These are phyloP conservation scores for Sylvia borin DNA, from an alignment of 2,797 vertebrate species.

Conservation along the genomic window DNA sequence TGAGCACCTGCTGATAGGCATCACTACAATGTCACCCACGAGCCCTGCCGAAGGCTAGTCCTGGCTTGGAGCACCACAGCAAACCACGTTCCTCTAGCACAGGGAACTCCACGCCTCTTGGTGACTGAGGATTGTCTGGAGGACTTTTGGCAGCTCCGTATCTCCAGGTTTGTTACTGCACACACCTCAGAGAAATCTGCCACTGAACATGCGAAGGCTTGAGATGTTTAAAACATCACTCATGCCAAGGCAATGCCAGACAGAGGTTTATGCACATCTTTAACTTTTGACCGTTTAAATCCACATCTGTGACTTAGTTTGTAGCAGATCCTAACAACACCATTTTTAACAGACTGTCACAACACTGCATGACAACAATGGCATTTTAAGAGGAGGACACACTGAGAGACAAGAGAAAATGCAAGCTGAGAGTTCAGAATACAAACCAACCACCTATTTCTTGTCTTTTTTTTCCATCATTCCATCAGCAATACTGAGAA, in stretches of 20 bases:
- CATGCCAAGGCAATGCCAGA: neutral
- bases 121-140: neutral
- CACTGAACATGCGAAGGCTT: conserved; percentile 1
- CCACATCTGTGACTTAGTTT: neutral
- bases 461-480: conserved; percentile 44
- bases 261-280: neutral
- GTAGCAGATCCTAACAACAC: neutral
- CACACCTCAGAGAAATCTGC: conserved; percentile 7
- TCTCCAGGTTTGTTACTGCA: neutral
- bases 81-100: neutral
- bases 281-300: conserved; percentile 14
- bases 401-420: conserved; percentile 39
- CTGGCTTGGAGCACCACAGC: neutral
- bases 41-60: conserved; percentile 18
- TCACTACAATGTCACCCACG: conserved; percentile 4
- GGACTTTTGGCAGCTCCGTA: neutral
- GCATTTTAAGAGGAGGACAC: conserved; percentile 34
- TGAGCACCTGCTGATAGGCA: conserved; percentile 57
- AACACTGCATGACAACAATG: conserved; percentile 47
- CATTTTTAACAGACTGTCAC: neutral
- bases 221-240: neutral
- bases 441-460: conserved; percentile 58
- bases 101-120: neutral
- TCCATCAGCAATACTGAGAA: conserved; percentile 54
- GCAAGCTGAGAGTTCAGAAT: conserved; percentile 53